Percentiles rank a stretch among this genome's conserved stretches.
These are phyloP conservation scores for rat (Rattus norvegicus) DNA, from an alignment of 2,113 vertebrate genomes.

Conservation along the genomic window DNA sequence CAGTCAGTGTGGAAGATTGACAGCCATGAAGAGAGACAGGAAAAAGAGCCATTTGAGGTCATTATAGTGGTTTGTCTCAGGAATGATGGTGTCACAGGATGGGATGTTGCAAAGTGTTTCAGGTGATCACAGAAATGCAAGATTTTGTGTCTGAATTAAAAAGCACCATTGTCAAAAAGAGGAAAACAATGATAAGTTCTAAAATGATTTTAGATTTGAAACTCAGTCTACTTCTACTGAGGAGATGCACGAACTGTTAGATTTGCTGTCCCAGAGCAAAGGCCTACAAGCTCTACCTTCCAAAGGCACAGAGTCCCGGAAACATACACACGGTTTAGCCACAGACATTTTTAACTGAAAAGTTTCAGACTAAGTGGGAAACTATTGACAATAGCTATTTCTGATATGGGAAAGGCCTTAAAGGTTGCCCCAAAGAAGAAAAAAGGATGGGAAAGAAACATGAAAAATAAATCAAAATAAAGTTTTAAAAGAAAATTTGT, in stretches of 20 bases:
- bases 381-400: constrained; percentile 54
- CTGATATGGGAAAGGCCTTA: constrained; percentile 38
- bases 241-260: neutral
- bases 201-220: neutral
- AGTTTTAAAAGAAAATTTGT: constrained; percentile 66
- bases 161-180: neutral
- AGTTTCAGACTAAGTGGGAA: constrained; percentile 47
- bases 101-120: fast-evolving
- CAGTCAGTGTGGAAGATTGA: neutral
- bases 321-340: neutral
- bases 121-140: neutral
- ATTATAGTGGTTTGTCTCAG: neutral
- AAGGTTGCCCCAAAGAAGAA: constrained; percentile 36
- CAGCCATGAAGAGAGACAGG: neutral
- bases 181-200: neutral
- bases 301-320: neutral
- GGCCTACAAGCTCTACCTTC: neutral
- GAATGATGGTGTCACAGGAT: neutral
- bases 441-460: constrained; percentile 50
- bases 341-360: neutral
- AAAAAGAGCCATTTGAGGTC: neutral
- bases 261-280: neutral
- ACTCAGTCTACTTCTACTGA: neutral
- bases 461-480: constrained; percentile 77
- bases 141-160: neutral